phyloP scores from a whole-genome alignment of 2,113 vertebrate genomes.

The Laticauda laticaudata region DNA sequence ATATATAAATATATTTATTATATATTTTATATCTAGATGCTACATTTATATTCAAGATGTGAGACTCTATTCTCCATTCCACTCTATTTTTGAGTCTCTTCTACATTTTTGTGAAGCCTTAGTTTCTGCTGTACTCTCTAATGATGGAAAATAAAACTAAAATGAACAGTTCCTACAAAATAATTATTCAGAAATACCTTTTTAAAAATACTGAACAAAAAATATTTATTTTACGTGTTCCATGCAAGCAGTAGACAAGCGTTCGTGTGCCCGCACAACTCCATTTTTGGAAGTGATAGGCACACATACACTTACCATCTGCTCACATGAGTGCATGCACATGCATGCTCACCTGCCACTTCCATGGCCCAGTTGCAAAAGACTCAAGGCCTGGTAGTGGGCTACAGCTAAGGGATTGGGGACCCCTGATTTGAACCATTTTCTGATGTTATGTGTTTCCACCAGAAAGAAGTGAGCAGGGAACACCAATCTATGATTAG shows the following conservation, averaged over 20 bases:
- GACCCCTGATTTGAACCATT: too few species aligned
- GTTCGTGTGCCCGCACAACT: too few species aligned
- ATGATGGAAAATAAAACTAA: background rate
- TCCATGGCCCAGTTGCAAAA: too few species aligned
- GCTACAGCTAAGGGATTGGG: too few species aligned
- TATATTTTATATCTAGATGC: background rate
- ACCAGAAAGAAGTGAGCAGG: background rate
- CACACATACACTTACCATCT: too few species aligned
- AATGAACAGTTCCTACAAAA: background rate
- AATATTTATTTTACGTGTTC: background rate
- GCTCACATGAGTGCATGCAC: too few species aligned
- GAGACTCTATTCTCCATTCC: background rate
- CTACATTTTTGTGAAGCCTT: background rate
- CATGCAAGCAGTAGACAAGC: background rate
- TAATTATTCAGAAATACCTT: background rate
- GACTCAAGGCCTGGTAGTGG: too few species aligned
- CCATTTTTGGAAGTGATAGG: too few species aligned
- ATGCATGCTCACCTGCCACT: too few species aligned
- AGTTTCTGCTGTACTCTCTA: background rate
- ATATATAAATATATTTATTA: background rate
- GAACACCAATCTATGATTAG: background rate
- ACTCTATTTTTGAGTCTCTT: background rate
- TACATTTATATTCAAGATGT: background rate
- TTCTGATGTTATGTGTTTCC: background rate
- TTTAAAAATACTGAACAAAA: background rate